Evolutionary conservation across 2,797 vertebrate species (phyloP).

Genomic region (Coluber constrictor): DNA sequence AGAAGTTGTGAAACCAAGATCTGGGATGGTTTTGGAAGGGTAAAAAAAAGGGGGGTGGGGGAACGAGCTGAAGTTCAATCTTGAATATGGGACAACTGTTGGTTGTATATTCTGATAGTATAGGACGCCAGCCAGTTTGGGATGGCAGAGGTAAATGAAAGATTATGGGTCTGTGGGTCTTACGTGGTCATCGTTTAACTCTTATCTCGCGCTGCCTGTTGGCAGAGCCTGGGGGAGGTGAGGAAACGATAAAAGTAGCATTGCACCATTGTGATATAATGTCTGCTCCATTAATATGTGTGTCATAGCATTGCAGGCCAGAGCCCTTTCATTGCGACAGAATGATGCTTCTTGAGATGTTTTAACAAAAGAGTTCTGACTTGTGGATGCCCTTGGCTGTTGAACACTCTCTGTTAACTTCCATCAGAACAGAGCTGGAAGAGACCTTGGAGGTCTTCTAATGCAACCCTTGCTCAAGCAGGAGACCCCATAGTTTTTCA

Average conservation of each 20-base stretch:
- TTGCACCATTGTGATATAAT: neutral
- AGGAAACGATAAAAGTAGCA: neutral
- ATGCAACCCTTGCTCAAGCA: no score
- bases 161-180: neutral
- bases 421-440: no score
- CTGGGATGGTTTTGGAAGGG: neutral
- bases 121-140: neutral
- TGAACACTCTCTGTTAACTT: neutral
- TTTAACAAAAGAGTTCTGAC: neutral
- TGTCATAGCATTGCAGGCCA: neutral
- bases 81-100: neutral
- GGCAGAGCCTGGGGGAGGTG: neutral
- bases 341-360: neutral
- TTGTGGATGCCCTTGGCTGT: neutral
- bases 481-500: no score
- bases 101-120: neutral
- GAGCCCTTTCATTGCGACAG: neutral
- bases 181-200: neutral
- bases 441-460: no score
- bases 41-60: no score
- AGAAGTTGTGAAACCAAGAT: neutral
- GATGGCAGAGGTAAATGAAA: neutral
- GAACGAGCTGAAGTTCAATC: neutral
- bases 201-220: neutral
- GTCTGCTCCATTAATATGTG: neutral